Conservation (phyloP, 2,888 invertebrate genomes). For the Phytoseiulus persimilis region DNA sequence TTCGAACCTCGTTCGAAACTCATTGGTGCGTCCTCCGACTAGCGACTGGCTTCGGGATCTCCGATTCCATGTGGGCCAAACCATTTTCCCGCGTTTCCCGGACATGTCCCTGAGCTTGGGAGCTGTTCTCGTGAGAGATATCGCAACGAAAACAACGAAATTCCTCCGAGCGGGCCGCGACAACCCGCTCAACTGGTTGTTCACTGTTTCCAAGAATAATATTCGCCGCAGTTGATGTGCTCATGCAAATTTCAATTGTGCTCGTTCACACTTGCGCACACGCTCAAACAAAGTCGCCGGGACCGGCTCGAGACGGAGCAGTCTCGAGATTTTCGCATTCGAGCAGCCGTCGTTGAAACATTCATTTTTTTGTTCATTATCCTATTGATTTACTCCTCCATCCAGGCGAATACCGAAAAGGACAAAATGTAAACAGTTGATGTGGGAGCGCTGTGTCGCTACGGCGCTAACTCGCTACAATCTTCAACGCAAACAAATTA, state of each 20-base stretch:
- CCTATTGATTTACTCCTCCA: background rate
- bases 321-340: background rate
- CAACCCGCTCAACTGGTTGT: background rate
- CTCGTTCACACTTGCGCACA: background rate
- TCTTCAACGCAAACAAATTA: constrained; percentile 37
- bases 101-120: too few species aligned
- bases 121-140: too few species aligned
- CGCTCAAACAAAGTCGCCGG: background rate
- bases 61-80: too few species aligned
- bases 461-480: constrained; percentile 26
- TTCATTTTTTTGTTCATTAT: background rate
- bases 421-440: constrained; percentile 5
- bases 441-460: background rate
- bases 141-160: too few species aligned
- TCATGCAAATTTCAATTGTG: background rate
- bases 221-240: background rate
- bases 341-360: background rate
- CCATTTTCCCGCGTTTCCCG: too few species aligned
- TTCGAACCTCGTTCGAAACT: too few species aligned
- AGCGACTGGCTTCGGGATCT: too few species aligned
- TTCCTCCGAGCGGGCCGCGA: too few species aligned
- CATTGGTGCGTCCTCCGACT: too few species aligned
- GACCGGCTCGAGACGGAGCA: background rate
- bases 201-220: background rate
- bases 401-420: background rate